Base-by-base conservation (phyloP, 2,888 invertebrate genomes). In the Epistrophella euchroma region DNA sequence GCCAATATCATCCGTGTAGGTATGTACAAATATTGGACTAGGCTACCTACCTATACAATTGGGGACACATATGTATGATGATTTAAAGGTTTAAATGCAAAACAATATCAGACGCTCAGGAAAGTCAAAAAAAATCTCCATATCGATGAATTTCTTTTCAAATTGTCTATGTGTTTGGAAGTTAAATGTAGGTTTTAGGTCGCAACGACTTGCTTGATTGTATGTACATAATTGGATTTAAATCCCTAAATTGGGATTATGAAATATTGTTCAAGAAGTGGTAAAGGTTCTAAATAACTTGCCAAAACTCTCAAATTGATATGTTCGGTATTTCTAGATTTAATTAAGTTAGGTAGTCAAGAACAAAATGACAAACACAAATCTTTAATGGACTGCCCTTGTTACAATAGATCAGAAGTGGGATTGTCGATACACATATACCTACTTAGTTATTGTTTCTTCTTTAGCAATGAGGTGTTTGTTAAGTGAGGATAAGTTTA, bases 121-220 rank as follows among this genome's bases (percentile, higher is more conserved):
- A 60, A 85, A 80, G 75, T 84, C 50, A 66, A 75, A 79, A 79
- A 66, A 75, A 79, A 79, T 79, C 78, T 79, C 71, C 79, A 79
- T 75, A 75, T 84, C 74, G 79, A 84, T 79, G 70, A 56, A 19
- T 79, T 43, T 68, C 62, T 56, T 71, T 37, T 58, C n/a, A 25
- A 52, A 25, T n/a, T 15, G 25, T 17, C 2, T 2, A 5, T 55
- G 17, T 56, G 32, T 9, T 2, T 22, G 7, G 2, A 32, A 35
- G 5, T 56, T 56, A 56, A 56, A 35, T 32, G 32, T 13, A 32
- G 17, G 32, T 56, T 56, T 56, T 19, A 35, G 56, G 32, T 56
- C 56, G 56, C 32, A 56, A 56, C 17, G 17, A 56, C n/a, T 32
- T 55, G 55, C 55, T 32, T 32, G 32, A 56, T 55, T 55, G 55